phyloP scores from a whole-genome alignment of 2,797 vertebrate genomes.

The Pipistrellus pygmaeus region DNA sequence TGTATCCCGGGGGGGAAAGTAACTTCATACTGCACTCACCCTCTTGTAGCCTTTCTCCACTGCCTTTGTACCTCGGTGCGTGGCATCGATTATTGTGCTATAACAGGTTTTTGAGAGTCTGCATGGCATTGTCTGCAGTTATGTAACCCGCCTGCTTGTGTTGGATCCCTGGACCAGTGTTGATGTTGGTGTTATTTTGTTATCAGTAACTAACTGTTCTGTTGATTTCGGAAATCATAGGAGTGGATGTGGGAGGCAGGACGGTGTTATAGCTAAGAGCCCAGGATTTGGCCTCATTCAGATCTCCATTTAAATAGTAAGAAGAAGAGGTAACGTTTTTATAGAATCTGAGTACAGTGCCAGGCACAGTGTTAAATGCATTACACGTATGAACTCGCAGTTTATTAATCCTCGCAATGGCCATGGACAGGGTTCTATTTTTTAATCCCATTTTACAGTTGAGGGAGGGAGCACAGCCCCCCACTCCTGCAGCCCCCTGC shows the following conservation, averaged over 20 bases:
- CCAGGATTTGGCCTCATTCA: background rate
- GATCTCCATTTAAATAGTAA: background rate
- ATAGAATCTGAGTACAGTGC: background rate
- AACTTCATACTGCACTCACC: background rate
- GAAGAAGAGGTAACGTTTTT: background rate
- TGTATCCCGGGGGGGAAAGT: background rate
- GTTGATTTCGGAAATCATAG: background rate
- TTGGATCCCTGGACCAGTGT: background rate
- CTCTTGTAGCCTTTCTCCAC: background rate
- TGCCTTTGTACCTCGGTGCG: too few relatives aligned
- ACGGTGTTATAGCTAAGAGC: background rate
- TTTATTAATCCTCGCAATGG: background rate
- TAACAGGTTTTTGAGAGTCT: background rate
- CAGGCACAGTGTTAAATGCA: background rate
- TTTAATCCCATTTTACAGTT: background rate
- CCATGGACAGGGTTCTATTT: background rate
- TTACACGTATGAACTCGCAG: background rate
- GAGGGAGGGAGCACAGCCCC: background rate
- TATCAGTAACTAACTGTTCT: background rate
- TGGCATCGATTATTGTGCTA: background rate
- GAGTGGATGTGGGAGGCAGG: background rate
- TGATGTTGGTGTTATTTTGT: background rate
- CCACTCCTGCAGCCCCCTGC: accelerated
- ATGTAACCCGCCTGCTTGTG: background rate
- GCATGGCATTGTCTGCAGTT: accelerated